Conservation (phyloP, 2,888 invertebrate genomes). For the Cryptosula pallasiana region DNA sequence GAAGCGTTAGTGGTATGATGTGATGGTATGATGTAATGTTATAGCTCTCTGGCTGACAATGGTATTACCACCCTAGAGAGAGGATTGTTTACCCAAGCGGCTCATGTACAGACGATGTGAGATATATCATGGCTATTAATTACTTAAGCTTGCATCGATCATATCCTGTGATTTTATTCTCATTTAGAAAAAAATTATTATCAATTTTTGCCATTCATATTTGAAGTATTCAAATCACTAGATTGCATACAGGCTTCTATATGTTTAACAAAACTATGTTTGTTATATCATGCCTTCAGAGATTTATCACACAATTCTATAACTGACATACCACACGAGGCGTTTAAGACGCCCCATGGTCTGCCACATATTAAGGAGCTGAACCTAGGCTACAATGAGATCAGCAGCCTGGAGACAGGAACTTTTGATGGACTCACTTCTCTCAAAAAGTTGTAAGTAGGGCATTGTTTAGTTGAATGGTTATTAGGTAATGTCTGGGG, state of each 20-base stretch:
- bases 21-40: background rate
- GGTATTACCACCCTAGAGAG: slow-evolving; percentile 14
- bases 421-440: slow-evolving; percentile 7
- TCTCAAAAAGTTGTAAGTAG: background rate
- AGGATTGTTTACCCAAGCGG: background rate
- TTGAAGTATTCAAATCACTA: background rate
- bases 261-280: background rate
- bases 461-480: no score
- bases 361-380: slow-evolving; percentile 6
- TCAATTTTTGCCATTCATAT: background rate
- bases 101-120: slow-evolving; percentile 9
- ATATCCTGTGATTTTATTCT: no score
- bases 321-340: background rate
- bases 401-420: slow-evolving; percentile 1
- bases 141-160: no score
- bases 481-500: no score
- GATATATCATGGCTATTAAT: no score
- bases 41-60: slow-evolving; percentile 4
- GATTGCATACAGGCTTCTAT: background rate
- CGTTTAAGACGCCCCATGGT: slow-evolving; percentile 19
- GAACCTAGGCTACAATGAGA: slow-evolving; percentile 8
- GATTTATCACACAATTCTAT: slow-evolving; percentile 15
- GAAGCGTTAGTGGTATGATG: background rate
- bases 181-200: background rate
- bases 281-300: background rate